Percentiles rank a stretch among this genome's conserved stretches.
phyloP scores from a whole-genome alignment of 2,888 invertebrate species.

The Amblyteles armatorius region DNA sequence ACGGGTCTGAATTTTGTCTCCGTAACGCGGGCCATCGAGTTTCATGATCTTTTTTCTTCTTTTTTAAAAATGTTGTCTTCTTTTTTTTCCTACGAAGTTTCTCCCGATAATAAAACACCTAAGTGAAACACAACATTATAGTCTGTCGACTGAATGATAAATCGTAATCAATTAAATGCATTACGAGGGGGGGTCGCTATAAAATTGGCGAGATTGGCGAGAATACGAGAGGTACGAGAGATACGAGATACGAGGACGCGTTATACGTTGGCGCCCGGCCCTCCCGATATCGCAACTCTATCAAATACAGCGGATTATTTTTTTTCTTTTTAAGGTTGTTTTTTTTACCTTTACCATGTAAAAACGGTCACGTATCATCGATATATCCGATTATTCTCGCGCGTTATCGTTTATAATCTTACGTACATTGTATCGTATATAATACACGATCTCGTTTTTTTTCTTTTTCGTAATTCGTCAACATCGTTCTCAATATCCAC shows the following conservation, averaged over 20 bases:
- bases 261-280: not conserved
- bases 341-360: constrained; percentile 37
- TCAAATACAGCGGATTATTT: constrained; percentile 20
- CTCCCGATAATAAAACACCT: constrained; percentile 28
- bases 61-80: not conserved
- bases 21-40: constrained; percentile 5
- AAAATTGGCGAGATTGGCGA: constrained; percentile 29
- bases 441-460: constrained; percentile 41
- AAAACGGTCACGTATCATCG: constrained; percentile 41
- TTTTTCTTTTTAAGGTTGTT: not conserved
- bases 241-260: constrained; percentile 53
- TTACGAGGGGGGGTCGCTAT: not conserved
- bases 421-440: constrained; percentile 27
- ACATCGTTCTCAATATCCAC: constrained; percentile 43
- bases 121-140: constrained; percentile 3
- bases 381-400: constrained; percentile 57
- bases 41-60: not conserved
- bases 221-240: constrained; percentile 52
- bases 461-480: constrained; percentile 27
- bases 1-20: constrained; percentile 5
- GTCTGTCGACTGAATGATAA: constrained; percentile 21
- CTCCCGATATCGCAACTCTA: not conserved
- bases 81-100: constrained; percentile 3
- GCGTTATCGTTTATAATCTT: constrained; percentile 44
- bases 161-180: constrained; percentile 14